phyloP scores from a whole-genome alignment of 2,888 invertebrate genomes.

The Dicyrtoma fusca region DNA sequence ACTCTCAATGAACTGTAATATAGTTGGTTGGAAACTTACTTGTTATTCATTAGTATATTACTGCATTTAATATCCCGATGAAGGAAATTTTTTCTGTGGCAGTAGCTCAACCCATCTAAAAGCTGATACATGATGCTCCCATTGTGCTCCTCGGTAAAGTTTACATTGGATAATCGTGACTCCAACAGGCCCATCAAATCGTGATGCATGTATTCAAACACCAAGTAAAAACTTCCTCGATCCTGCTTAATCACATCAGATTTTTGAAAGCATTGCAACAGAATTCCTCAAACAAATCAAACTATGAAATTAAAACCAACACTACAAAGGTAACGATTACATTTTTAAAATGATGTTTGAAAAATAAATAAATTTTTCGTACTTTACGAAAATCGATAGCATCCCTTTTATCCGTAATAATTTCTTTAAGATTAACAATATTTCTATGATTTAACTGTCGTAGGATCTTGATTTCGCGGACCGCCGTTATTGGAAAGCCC shows the following conservation, averaged over 20 bases:
- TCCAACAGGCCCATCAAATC: slow-evolving; percentile 98
- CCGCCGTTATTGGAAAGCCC: slow-evolving; percentile 85
- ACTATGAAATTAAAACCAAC: no score
- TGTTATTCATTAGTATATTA: slow-evolving; percentile 98
- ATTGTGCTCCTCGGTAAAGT: slow-evolving; percentile 92
- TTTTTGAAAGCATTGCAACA: slow-evolving; percentile 45
- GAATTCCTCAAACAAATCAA: no score
- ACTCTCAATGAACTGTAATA: neutral
- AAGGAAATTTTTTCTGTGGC: slow-evolving; percentile 97
- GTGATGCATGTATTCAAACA: slow-evolving; percentile 99
- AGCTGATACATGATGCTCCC: slow-evolving; percentile 98
- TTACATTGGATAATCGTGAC: slow-evolving; percentile 82
- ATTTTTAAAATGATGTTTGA: no score
- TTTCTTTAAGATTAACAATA: slow-evolving; percentile 94
- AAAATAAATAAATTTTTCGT: no score
- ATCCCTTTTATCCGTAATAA: slow-evolving; percentile 97
- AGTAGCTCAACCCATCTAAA: slow-evolving; percentile 93
- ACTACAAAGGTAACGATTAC: no score
- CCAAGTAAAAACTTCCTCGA: slow-evolving; percentile 97
- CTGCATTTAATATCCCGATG: slow-evolving; percentile 99
- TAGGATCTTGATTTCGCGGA: slow-evolving; percentile 95
- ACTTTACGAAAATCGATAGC: slow-evolving; percentile 92
- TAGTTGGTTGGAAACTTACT: slow-evolving; percentile 65
- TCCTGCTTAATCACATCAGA: slow-evolving; percentile 65
- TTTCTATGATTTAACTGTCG: slow-evolving; percentile 96